Evolutionary conservation across 2,888 invertebrate genomes (phyloP).

Genomic region (Taphrorychus bicolor): DNA sequence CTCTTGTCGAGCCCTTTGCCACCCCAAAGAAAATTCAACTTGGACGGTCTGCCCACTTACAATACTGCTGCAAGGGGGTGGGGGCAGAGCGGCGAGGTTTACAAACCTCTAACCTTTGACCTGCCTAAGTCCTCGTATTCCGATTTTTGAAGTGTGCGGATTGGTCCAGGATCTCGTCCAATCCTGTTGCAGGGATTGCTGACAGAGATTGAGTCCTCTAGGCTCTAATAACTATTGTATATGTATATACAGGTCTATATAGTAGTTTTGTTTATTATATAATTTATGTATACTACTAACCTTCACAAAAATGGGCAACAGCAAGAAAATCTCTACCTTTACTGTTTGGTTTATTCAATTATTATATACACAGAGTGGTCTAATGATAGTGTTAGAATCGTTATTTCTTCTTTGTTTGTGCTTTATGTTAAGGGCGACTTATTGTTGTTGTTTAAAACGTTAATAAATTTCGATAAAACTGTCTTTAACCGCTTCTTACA

Average conservation of each 20-base stretch:
- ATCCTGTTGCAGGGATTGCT: conserved; percentile 31
- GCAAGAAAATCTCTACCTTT: too few relatives aligned
- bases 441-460: too few relatives aligned
- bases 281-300: too few relatives aligned
- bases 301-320: too few relatives aligned
- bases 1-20: conserved; percentile 33
- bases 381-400: too few relatives aligned
- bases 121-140: conserved; percentile 54
- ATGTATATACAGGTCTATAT: conserved; percentile 12
- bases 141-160: conserved; percentile 45
- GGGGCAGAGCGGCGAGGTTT: conserved; percentile 73
- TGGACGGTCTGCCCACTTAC: conserved; percentile 66
- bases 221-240: conserved; percentile 9
- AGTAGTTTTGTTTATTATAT: too few relatives aligned
- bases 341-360: too few relatives aligned
- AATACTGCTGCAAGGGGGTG: conserved; percentile 87
- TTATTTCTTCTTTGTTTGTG: too few relatives aligned
- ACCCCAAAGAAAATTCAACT: conserved; percentile 50
- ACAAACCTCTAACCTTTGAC: conserved; percentile 78
- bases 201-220: not conserved
- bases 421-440: too few relatives aligned
- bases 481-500: not conserved
- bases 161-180: conserved; percentile 20
- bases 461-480: too few relatives aligned
- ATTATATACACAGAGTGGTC: too few relatives aligned